Base-by-base conservation (phyloP, 2,797 vertebrate species). In the Enteromius mattozi region DNA sequence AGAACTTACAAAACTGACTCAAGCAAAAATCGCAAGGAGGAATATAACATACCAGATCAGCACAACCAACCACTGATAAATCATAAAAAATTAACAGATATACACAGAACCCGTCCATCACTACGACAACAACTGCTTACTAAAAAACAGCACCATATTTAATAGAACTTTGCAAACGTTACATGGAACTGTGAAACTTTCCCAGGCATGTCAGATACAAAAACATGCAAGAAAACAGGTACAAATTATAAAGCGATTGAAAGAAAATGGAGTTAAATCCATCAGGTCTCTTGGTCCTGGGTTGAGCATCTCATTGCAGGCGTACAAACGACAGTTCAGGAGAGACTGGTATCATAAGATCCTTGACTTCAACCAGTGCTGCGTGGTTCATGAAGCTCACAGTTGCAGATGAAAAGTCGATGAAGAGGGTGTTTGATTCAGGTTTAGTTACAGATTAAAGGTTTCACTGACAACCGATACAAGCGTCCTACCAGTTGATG, bases 131-230 rank as follows among this genome's bases (percentile, higher is more conserved):
- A 63, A 87, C 85, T 74, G 85, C 75, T 81, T 82, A 86, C 74
- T 80, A 84, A 83, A 83, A 81, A 86, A 80, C 80, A 90, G 88
- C 89, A 90, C 89, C 88, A 87, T 78, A 88, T 87, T 87, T 83
- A 86, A 85, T 83, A 86, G 75, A 81, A 81, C 63, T 87, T 82
- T 1, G 88, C 88, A 89, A 88, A 90, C 84, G 13, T 88, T 89
- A 89, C 87, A 86, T 63, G 68, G 79, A 85, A 77, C 82, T 81
- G 80, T 40, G 69, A 77, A 87, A 87, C 33, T 72, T 78, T 85
- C 82, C 76, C 84, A 89, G 82, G 86, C 87, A 90, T 78, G 84
- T 84, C 82, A 69, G 78, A 83, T 83, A 83, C 66, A 88, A 87
- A 87, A 84, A 74, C 74, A 82, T 80, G 69, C 35, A 65, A 84